A percentile compares a stretch with the other conserved stretches of the same genome.
Evolutionary conservation across 2,797 vertebrate genomes (phyloP).

Genomic region (Somateria mollissima): DNA sequence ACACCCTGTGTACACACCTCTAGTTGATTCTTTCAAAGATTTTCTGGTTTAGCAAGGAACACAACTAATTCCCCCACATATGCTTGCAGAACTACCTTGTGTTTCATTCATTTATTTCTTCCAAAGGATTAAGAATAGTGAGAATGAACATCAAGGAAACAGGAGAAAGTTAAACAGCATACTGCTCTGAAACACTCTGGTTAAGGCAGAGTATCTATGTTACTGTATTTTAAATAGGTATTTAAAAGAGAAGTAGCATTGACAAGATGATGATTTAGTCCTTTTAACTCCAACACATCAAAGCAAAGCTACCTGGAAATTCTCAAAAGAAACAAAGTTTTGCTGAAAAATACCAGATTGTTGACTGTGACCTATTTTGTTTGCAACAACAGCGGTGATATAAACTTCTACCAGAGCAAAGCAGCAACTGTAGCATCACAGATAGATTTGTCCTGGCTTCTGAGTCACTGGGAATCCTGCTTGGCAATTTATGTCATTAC

Average conservation of each 20-base stretch:
- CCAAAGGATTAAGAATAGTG: not conserved
- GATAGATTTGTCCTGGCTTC: not conserved
- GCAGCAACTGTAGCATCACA: not conserved
- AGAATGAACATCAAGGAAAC: not conserved
- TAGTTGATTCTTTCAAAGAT: not conserved
- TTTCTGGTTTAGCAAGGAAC: not conserved
- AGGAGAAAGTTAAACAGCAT: slow-evolving; percentile 25
- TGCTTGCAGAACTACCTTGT: not conserved
- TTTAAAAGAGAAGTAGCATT: slow-evolving; percentile 27
- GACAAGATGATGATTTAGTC: slow-evolving; percentile 36
- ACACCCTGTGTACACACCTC: not conserved
- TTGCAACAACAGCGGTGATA: not conserved
- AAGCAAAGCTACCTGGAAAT: slow-evolving; percentile 19
- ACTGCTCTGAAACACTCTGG: slow-evolving; percentile 8
- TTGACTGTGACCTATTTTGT: slow-evolving; percentile 18
- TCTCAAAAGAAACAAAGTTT: slow-evolving; percentile 21
- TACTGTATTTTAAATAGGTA: slow-evolving; percentile 26
- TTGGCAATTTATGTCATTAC: slow-evolving; percentile 7
- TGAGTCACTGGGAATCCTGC: not conserved
- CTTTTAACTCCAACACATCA: not conserved
- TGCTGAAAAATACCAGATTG: slow-evolving; percentile 22
- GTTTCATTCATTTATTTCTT: slow-evolving; percentile 26
- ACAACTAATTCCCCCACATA: not conserved
- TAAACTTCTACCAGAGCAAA: not conserved
- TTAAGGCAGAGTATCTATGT: slow-evolving; percentile 29